Conservation (phyloP, 2,888 invertebrate genomes). For the Drosophila dives region DNA sequence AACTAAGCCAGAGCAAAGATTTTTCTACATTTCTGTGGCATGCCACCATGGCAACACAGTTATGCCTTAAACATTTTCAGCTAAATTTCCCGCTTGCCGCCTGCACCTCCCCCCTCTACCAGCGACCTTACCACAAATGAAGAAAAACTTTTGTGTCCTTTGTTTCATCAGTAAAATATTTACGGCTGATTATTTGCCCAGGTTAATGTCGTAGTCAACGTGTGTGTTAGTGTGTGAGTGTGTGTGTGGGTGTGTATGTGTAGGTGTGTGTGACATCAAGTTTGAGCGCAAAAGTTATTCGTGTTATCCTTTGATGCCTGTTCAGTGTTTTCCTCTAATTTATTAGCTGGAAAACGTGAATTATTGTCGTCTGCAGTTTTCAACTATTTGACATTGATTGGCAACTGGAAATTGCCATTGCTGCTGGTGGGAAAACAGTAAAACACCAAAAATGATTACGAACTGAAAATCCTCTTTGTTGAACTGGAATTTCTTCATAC, state of each 20-base stretch:
- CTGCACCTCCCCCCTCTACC: not conserved
- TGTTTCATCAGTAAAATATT: conserved; percentile 69
- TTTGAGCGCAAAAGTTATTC: conserved; percentile 69
- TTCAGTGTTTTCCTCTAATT: conserved; percentile 62
- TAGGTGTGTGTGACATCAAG: conserved; percentile 37
- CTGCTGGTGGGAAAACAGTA: not conserved
- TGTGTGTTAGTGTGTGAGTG: conserved; percentile 4
- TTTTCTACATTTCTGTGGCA: conserved; percentile 42
- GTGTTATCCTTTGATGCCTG: conserved; percentile 77
- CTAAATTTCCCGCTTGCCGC: not conserved
- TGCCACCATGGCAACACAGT: conserved; percentile 32
- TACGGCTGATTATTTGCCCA: conserved; percentile 72
- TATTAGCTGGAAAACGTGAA: conserved; percentile 74
- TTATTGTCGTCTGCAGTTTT: conserved; percentile 66
- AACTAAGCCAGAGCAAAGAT: conserved; percentile 47
- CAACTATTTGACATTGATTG: conserved; percentile 67
- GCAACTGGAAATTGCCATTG: conserved; percentile 64
- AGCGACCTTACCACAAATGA: conserved; percentile 5
- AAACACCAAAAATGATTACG: not conserved
- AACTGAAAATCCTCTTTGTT: conserved; percentile 10
- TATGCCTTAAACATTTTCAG: conserved; percentile 46
- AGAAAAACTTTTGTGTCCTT: conserved; percentile 47
- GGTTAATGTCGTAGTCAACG: conserved; percentile 34
- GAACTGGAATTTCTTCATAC: not conserved
- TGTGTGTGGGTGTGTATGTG: conserved; percentile 1